Evolutionary conservation across 1,140 invertebrate species (phyloP).

Genomic region (Drosophila kanapiae): DNA sequence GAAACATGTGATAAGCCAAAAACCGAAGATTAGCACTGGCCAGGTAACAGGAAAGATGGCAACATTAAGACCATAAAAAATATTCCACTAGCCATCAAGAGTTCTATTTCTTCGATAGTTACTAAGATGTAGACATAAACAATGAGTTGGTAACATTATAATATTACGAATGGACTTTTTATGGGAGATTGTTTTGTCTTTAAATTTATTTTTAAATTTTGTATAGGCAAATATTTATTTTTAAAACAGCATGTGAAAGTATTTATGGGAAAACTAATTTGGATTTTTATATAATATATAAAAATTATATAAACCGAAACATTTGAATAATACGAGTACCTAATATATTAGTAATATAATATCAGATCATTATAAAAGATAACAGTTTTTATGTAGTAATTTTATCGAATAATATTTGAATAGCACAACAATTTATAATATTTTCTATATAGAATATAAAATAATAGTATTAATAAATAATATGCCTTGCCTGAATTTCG

Average conservation of each 20-base stretch:
- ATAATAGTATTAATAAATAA: too few species aligned
- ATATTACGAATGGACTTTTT: background rate
- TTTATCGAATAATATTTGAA: too few species aligned
- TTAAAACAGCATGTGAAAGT: background rate
- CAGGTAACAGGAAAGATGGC: conserved; percentile 23
- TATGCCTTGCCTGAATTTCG: too few species aligned
- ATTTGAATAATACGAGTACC: too few species aligned
- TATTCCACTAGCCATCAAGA: conserved; percentile 17
- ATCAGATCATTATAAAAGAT: too few species aligned
- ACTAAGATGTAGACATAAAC: background rate
- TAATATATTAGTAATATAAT: too few species aligned
- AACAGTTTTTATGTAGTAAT: too few species aligned
- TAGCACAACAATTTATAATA: too few species aligned
- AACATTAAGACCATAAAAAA: conserved; percentile 36
- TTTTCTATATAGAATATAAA: too few species aligned
- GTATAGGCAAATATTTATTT: background rate
- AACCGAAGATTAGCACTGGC: conserved; percentile 34
- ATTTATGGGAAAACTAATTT: background rate
- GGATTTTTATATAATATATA: background rate
- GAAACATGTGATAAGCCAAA: conserved; percentile 49
- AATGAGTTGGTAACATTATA: background rate
- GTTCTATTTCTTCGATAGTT: background rate
- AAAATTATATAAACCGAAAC: background rate
- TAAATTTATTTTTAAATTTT: background rate
- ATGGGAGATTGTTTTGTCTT: background rate